These are phyloP conservation scores for Chrysotoxum bicinctum DNA, from an alignment of 2,888 invertebrate genomes.

Conservation along the genomic window DNA sequence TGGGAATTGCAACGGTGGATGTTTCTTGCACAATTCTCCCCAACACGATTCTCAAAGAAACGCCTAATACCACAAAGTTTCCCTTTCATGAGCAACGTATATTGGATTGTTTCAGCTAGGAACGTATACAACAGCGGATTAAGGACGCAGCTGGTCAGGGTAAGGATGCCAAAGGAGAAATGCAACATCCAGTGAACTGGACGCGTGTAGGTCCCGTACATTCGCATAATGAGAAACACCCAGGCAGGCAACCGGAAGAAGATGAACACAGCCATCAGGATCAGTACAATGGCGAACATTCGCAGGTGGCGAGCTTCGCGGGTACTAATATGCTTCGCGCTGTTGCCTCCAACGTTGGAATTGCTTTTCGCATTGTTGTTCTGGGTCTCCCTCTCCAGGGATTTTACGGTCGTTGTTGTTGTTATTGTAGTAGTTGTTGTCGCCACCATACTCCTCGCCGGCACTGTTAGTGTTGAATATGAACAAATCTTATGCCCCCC, in stretches of 20 bases:
- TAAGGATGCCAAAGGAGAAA: conserved; percentile 83
- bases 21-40: conserved; percentile 3
- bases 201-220: conserved; percentile 77
- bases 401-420: conserved; percentile 47
- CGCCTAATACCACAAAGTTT: conserved; percentile 71
- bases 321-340: conserved; percentile 56
- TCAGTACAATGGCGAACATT: conserved; percentile 84
- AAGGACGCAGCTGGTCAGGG: conserved; percentile 83
- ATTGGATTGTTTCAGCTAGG: conserved; percentile 82
- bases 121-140: conserved; percentile 85
- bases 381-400: conserved; percentile 32
- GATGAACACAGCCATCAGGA: conserved; percentile 83
- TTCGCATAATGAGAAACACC: conserved; percentile 82
- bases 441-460: conserved; percentile 58
- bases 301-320: conserved; percentile 82
- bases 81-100: conserved; percentile 68
- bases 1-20: conserved; percentile 5
- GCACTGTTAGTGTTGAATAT: conserved; percentile 38
- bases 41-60: conserved; percentile 32
- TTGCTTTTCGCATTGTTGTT: conserved; percentile 56
- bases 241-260: conserved; percentile 83
- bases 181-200: conserved; percentile 82
- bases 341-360: conserved; percentile 49
- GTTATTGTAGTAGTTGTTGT: conserved; percentile 60
- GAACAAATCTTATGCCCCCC: conserved; percentile 54